Evolutionary conservation across 2,113 vertebrate genomes (phyloP).

Genomic region (Passer montanus): DNA sequence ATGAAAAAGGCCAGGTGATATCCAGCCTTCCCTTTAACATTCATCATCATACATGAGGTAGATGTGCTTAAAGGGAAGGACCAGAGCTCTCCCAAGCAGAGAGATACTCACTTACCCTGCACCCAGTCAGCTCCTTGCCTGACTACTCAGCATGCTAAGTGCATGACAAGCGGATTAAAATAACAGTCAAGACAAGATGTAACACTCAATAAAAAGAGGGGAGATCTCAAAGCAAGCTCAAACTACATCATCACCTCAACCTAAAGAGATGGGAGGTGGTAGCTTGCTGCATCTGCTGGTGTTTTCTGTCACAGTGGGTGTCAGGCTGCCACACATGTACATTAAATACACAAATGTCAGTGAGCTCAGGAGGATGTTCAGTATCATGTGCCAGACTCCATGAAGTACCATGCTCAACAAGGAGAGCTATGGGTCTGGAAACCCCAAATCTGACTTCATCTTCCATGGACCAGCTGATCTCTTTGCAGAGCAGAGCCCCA

Average conservation of each 20-base stretch:
- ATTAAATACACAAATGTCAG: not conserved
- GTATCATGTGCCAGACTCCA: not conserved
- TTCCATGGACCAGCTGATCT: not conserved
- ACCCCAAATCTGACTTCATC: not conserved
- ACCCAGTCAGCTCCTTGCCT: not conserved
- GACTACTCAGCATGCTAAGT: not conserved
- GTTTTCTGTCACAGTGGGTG: not conserved
- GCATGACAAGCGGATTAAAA: not conserved
- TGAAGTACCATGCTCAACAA: not conserved
- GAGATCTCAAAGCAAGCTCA: conserved; percentile 2
- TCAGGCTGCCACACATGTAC: not conserved
- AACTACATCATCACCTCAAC: not conserved
- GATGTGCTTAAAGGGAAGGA: not conserved
- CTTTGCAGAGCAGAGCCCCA: not conserved
- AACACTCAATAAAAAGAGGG: not conserved
- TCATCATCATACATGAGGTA: not conserved
- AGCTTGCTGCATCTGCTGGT: not conserved
- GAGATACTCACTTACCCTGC: not conserved
- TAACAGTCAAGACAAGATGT: conserved; percentile 1
- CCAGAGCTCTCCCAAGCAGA: not conserved
- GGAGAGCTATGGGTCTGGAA: not conserved
- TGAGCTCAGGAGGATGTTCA: not conserved
- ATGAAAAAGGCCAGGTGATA: not conserved
- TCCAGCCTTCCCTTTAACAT: not conserved
- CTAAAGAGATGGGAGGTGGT: not conserved